Conservation (phyloP, 2,113 vertebrate genomes). For the Egretta garzetta region DNA sequence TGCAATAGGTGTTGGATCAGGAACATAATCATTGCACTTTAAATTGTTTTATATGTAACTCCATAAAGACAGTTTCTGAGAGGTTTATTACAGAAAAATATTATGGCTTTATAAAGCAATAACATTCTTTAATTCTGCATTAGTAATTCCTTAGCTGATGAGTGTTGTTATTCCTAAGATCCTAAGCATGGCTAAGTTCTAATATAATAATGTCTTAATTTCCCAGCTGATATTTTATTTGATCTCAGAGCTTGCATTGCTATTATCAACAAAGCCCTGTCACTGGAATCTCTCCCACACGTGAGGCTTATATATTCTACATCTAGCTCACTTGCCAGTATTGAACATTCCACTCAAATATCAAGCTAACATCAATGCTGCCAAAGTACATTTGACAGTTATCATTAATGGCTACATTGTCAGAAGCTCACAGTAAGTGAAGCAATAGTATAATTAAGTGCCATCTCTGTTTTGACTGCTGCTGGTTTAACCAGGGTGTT, state of each 20-base stretch:
- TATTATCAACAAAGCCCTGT: neutral
- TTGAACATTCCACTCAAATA: neutral
- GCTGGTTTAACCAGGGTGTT: neutral
- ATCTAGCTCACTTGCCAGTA: neutral
- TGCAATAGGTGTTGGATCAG: neutral
- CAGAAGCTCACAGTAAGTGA: neutral
- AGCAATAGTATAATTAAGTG: neutral
- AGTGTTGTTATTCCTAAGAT: neutral
- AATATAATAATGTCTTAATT: neutral
- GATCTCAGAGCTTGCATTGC: neutral
- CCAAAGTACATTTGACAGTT: constrained; percentile 17
- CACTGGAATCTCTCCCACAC: neutral
- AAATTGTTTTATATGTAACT: neutral
- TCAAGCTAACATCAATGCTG: neutral
- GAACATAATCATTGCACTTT: neutral
- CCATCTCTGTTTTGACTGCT: neutral
- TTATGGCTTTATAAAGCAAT: neutral
- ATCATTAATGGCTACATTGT: neutral
- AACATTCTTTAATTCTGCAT: neutral
- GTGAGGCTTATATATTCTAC: neutral
- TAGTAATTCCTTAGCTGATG: neutral
- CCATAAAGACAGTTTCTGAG: neutral
- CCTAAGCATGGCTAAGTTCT: neutral
- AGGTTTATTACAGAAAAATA: neutral
- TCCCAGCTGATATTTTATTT: neutral